Conservation (phyloP, 2,113 vertebrate genomes). For the Gymnobelideus leadbeateri region DNA sequence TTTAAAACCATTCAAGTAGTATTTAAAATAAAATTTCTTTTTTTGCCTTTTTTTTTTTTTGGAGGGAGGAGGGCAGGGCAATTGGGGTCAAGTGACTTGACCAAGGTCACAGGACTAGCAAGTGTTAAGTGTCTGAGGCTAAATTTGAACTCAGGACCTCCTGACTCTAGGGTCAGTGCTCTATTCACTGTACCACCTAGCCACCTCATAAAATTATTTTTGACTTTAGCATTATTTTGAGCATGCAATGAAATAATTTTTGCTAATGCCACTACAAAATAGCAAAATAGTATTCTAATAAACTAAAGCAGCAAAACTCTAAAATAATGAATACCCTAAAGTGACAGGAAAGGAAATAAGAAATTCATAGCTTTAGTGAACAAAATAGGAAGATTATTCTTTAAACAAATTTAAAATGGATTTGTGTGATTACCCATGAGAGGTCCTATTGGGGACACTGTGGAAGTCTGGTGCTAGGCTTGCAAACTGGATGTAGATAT, state of each 20-base stretch:
- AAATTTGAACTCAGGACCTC: too few species aligned
- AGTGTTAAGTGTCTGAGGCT: too few species aligned
- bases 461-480: background rate
- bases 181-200: too few species aligned
- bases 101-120: too few species aligned
- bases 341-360: slow-evolving; percentile 46
- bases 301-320: background rate
- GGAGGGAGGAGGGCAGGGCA: too few species aligned
- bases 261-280: background rate
- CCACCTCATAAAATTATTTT: background rate
- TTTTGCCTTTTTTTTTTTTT: too few species aligned
- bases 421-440: slow-evolving; percentile 11
- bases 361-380: slow-evolving; percentile 48
- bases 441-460: slow-evolving; percentile 6
- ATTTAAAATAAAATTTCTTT: background rate
- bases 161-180: too few species aligned
- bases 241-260: background rate
- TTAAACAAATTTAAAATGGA: slow-evolving; percentile 60
- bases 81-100: too few species aligned
- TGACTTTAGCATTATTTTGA: background rate
- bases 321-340: slow-evolving; percentile 43
- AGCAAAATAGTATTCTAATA: background rate
- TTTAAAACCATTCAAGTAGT: background rate
- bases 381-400: slow-evolving; percentile 27
- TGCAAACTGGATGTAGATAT: background rate